Base-by-base conservation (phyloP, 2,888 invertebrate genomes). In the Corbicula japonica region DNA sequence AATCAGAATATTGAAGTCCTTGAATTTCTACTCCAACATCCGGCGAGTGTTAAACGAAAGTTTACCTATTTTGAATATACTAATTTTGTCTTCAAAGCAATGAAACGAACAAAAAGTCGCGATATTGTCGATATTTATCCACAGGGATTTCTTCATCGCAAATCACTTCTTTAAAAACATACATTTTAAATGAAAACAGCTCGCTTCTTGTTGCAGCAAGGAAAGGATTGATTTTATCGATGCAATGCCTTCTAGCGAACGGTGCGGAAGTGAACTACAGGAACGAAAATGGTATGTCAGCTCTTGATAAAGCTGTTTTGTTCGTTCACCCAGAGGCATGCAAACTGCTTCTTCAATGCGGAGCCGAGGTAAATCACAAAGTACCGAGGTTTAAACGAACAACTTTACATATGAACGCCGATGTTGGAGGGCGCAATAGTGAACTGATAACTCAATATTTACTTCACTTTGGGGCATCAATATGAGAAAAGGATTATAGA, bases 261-360 rank as follows among this genome's bases (percentile, higher is more conserved):
- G 66, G 38, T 26, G 50, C 38, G 15, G 41, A 54, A 18, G 8
- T 66, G n/a, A 38, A 23, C 18, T 26, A 35, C 26, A 66, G 52
- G 28, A 66, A 66, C n/a, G 26, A 66, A 52, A 41, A 66, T 34
- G 66, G 66, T 3, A 21, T 54, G 4, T 54, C 54, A 4, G 66
- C 66, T 2, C 52, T 66, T 12, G 66, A 66, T 54, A 66, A 66
- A 21, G 66, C 66, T 18, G 54, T 66, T 23, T 28, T 38, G 12
- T 50, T 28, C 12, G 41, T 38, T 18, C 26, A 28, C 4, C 38
- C 38, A 35, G 54, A 21, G 32, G 26, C 54, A 6, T 66, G 66
- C 28, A 41, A 66, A 26, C 23, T 50, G 12, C 48, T 66, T 3
- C 28, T 48, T 12, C 23, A 54, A 26, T 28, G 32, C 6, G 54